Percentiles rank a stretch among this genome's conserved stretches.
These are phyloP conservation scores for Pseudomyrmex concolor DNA, from an alignment of 1,140 invertebrate genomes.

Conservation along the genomic window DNA sequence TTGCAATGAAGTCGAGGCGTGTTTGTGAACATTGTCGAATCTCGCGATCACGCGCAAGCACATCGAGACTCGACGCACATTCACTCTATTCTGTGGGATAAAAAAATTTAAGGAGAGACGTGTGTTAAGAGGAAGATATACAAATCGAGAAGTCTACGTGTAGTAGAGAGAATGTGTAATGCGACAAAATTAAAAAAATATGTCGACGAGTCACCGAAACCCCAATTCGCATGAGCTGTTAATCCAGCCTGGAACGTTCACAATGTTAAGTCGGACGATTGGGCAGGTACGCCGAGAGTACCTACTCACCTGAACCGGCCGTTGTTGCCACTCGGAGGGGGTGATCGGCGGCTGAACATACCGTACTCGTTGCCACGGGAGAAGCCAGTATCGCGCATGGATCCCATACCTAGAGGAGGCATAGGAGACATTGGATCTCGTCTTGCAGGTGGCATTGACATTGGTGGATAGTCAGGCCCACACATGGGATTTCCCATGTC, in stretches of 20 bases:
- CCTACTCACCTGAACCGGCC: slow-evolving; percentile 85
- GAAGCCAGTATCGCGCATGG: slow-evolving; percentile 85
- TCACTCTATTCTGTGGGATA: slow-evolving; percentile 3
- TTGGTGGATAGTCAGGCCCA: slow-evolving; percentile 88
- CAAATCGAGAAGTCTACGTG: slow-evolving; percentile 40
- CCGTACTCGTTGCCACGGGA: slow-evolving; percentile 89
- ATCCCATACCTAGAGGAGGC: slow-evolving; percentile 86
- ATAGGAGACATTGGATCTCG: slow-evolving; percentile 88
- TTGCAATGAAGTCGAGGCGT: slow-evolving; percentile 5
- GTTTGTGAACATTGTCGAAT: slow-evolving; percentile 27
- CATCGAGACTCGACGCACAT: slow-evolving; percentile 25
- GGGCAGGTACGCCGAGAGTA: slow-evolving; percentile 69
- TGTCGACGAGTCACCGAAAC: slow-evolving; percentile 76
- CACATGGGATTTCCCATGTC: slow-evolving; percentile 87
- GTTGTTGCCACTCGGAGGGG: slow-evolving; percentile 86
- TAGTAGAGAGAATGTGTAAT: slow-evolving; percentile 49
- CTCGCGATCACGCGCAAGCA: slow-evolving; percentile 22
- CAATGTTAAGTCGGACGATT: slow-evolving; percentile 82
- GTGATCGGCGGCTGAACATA: slow-evolving; percentile 93
- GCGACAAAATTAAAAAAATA: slow-evolving; percentile 54
- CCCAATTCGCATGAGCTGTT: slow-evolving; percentile 83
- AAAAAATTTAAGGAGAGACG: slow-evolving; percentile 52
- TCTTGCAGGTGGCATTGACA: slow-evolving; percentile 87
- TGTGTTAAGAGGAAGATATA: slow-evolving; percentile 51
- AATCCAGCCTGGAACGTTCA: slow-evolving; percentile 82